Conservation (phyloP, 2,888 invertebrate species). For the Scrobipalpa atriplicella region DNA sequence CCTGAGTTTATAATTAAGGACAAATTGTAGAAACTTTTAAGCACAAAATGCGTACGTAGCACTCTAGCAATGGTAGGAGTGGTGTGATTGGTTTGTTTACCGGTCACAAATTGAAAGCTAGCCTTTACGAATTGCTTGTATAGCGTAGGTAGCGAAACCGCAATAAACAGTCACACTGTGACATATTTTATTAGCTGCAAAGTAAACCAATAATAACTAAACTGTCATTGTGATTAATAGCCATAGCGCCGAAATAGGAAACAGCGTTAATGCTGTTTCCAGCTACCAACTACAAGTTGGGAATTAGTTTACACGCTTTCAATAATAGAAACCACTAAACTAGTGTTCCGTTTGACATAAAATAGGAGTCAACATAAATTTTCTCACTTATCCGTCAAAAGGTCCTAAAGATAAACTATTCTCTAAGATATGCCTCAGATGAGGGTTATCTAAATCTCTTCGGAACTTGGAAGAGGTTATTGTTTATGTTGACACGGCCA, state of each 20-base stretch:
- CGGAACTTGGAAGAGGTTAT: constrained; percentile 31
- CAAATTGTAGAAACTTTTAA: too few relatives aligned
- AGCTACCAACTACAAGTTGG: background rate
- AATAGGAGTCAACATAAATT: background rate
- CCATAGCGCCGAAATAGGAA: background rate
- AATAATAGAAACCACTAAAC: constrained; percentile 17
- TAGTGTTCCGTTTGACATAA: constrained; percentile 10
- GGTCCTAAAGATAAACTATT: background rate
- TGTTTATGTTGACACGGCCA: constrained; percentile 51
- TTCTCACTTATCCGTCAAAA: constrained; percentile 7
- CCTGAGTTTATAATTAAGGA: too few relatives aligned
- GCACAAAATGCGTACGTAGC: too few relatives aligned
- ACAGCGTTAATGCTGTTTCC: background rate
- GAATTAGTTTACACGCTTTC: background rate
- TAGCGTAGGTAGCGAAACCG: background rate
- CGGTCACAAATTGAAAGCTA: background rate
- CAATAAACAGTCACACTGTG: constrained; percentile 26
- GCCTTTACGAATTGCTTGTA: background rate
- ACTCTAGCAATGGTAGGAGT: too few relatives aligned
- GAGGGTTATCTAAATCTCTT: constrained; percentile 19
- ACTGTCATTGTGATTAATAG: constrained; percentile 11
- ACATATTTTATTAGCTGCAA: constrained; percentile 4
- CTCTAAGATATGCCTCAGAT: constrained; percentile 8
- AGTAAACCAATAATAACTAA: constrained; percentile 1
- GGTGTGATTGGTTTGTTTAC: background rate